Evolutionary conservation across 2,797 vertebrate genomes (phyloP).

Genomic region (Arctocebus calabarensis): DNA sequence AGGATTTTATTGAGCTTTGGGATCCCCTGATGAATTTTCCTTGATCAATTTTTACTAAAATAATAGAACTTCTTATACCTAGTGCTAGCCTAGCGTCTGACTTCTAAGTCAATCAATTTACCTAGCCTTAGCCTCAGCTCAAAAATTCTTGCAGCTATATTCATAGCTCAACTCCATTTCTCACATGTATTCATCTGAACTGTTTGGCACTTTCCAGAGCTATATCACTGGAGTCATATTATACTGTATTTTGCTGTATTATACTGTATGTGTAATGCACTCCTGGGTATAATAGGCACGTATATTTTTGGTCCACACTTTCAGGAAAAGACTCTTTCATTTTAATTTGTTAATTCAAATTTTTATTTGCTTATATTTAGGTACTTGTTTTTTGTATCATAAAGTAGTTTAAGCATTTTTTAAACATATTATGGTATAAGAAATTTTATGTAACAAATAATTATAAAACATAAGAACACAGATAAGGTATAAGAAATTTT

Average conservation of each 20-base stretch:
- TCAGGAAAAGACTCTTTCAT: too few species aligned
- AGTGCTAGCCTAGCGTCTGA: background rate
- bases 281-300: too few species aligned
- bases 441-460: too few species aligned
- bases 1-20: background rate
- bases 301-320: too few species aligned
- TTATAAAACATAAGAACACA: too few species aligned
- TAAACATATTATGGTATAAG: too few species aligned
- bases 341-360: too few species aligned
- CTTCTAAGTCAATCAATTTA: constrained; percentile 19
- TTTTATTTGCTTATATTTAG: too few species aligned
- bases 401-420: too few species aligned
- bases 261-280: too few species aligned
- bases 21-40: background rate
- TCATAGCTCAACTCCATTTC: background rate
- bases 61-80: constrained; percentile 14
- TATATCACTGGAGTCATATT: background rate
- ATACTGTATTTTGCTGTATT: background rate
- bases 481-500: too few species aligned
- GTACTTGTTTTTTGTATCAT: too few species aligned
- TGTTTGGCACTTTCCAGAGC: background rate
- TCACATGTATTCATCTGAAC: constrained; percentile 1
- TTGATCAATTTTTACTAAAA: constrained; percentile 22
- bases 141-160: constrained; percentile 13
- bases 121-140: background rate